Base-by-base conservation (phyloP, 1,140 invertebrate genomes). In the Leptopilina boulardi region DNA sequence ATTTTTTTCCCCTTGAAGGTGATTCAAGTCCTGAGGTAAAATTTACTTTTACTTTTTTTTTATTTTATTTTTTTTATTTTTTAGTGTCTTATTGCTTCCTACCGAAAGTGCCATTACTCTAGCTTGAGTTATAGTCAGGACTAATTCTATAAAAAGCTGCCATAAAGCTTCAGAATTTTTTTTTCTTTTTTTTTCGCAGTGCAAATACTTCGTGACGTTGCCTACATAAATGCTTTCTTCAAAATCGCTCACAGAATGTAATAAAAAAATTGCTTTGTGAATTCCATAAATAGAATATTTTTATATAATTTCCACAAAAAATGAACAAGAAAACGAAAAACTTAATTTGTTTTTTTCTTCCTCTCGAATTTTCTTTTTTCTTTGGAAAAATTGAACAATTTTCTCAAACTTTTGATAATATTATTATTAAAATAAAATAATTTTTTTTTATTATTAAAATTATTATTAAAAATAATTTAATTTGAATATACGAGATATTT, bases 261-360 rank as follows among this genome's bases (percentile, higher is more conserved):
- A 66, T 66, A n/a, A n/a, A 34, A 66, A 66, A 66, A 66, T 66
- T 11, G 19, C 59, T n/a, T 30, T 66, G 59, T n/a, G 13, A 66
- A 34, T 30, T 66, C 59, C 23, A 34, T 66, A 66, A 34, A 30
- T 66, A 66, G 21, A 66, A 26, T 15, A 15, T 13, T 66, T 66
- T 11, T 26, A 0, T 66, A n/a, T 15, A 30, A 15, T 26, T 66
- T 51, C 54, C 10, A 0, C n/a, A n/a, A n/a, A n/a, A n/a, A n/a
- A n/a, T n/a, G n/a, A n/a, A n/a, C n/a, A n/a, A n/a, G n/a, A n/a
- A n/a, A n/a, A n/a, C n/a, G n/a, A n/a, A n/a, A n/a, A n/a, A n/a
- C n/a, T n/a, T n/a, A n/a, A n/a, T n/a, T n/a, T n/a, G n/a, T n/a
- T n/a, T n/a, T n/a, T n/a, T n/a, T n/a, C n/a, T n/a, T n/a, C n/a